Evolutionary conservation across 2,113 vertebrate species (phyloP).

Genomic region (Prolemur simus): DNA sequence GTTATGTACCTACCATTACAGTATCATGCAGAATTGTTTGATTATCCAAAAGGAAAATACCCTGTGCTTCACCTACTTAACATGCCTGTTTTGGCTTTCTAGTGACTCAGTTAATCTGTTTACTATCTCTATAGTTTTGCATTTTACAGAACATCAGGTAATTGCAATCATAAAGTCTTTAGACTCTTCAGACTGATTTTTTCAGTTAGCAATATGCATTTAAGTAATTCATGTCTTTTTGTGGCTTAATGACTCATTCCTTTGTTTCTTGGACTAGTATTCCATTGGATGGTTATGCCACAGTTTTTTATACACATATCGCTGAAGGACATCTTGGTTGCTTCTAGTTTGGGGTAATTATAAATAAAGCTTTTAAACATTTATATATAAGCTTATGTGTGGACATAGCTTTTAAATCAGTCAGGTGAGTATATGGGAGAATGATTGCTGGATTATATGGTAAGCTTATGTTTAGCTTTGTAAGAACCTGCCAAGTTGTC

Average conservation of each 20-base stretch:
- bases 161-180: not conserved
- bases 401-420: not conserved
- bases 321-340: not conserved
- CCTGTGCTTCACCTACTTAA: not conserved
- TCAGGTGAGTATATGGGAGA: not conserved
- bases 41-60: not conserved
- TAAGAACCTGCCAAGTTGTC: not conserved
- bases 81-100: not conserved
- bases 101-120: not conserved
- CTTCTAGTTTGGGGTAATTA: not conserved
- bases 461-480: not conserved
- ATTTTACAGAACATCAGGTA: not conserved
- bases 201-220: not conserved
- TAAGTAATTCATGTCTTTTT: not conserved
- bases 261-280: not conserved
- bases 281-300: not conserved
- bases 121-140: not conserved
- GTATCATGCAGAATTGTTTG: not conserved
- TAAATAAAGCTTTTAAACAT: not conserved
- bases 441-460: not conserved
- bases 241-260: not conserved
- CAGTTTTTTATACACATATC: not conserved
- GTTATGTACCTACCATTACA: not conserved
- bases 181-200: not conserved
- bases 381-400: not conserved